Conservation (phyloP, 2,113 vertebrate species). For the Zosterops borbonicus region DNA sequence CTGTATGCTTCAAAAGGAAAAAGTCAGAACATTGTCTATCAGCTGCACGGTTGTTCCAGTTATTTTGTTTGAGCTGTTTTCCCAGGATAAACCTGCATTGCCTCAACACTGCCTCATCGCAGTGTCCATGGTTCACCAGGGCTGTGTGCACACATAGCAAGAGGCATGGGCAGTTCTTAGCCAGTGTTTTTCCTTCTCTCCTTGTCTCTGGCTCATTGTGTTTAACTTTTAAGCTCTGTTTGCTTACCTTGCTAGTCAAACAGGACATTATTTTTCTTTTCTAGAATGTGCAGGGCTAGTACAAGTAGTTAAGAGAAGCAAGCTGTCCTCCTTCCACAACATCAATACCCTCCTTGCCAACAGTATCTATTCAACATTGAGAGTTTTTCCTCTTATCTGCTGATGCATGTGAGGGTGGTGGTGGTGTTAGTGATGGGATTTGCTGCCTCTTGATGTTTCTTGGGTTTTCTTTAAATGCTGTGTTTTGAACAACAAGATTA, state of each 20-base stretch:
- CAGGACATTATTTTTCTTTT: slow-evolving; percentile 48
- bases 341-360: slow-evolving; percentile 41
- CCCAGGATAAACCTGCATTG: neutral
- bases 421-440: neutral
- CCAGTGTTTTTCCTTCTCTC: neutral
- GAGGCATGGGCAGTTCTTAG: neutral
- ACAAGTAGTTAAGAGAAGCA: neutral
- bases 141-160: rapidly evolving
- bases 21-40: neutral
- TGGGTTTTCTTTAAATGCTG: neutral
- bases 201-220: neutral
- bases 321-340: slow-evolving; percentile 13
- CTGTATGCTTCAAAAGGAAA: neutral
- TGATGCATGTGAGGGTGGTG: neutral
- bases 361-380: neutral
- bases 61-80: neutral
- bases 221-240: slow-evolving; percentile 31
- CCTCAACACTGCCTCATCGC: neutral
- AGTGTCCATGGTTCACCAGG: neutral
- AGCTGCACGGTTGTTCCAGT: neutral
- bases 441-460: neutral
- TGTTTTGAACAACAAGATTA: neutral
- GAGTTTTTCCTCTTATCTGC: slow-evolving; percentile 14
- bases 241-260: slow-evolving; percentile 47
- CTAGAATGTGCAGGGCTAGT: neutral